These are phyloP conservation scores for Aurelia sp. DNA, from an alignment of 30 jellyfish, hydroid and myxozoan species.

Conservation along the genomic window DNA sequence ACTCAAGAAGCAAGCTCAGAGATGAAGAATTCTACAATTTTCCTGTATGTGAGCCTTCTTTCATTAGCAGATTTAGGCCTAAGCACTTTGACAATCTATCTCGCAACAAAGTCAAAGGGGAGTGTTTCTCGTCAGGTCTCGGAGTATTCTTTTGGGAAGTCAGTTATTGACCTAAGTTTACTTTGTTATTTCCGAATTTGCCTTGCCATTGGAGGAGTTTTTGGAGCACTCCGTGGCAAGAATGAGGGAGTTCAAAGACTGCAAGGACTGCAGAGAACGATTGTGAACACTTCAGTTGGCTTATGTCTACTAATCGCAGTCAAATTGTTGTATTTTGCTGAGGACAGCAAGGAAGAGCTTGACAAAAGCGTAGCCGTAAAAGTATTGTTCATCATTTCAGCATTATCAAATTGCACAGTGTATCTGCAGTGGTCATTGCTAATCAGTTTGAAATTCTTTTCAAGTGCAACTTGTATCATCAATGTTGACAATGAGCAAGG, in stretches of 20 bases:
- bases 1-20: no score
- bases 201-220: conserved; percentile 46
- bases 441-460: neutral
- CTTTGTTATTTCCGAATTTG: conserved; percentile 66
- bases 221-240: conserved; percentile 50
- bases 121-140: neutral
- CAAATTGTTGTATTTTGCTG: conserved; percentile 81
- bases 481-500: conserved; percentile 29
- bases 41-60: neutral
- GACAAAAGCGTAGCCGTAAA: conserved; percentile 34
- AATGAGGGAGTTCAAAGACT: conserved; percentile 36
- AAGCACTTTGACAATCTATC: neutral
- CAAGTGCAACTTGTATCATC: neutral
- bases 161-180: conserved; percentile 46
- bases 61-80: conserved; percentile 25
- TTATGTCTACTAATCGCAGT: conserved; percentile 49
- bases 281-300: conserved; percentile 32
- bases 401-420: conserved; percentile 33
- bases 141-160: conserved; percentile 59
- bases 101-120: conserved; percentile 8
- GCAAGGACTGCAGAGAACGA: conserved; percentile 18
- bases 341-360: conserved; percentile 67
- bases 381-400: conserved; percentile 53
- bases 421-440: conserved; percentile 58
- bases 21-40: neutral